Evolutionary conservation across 2,797 vertebrate species (phyloP).

Genomic region (Chanos chanos): DNA sequence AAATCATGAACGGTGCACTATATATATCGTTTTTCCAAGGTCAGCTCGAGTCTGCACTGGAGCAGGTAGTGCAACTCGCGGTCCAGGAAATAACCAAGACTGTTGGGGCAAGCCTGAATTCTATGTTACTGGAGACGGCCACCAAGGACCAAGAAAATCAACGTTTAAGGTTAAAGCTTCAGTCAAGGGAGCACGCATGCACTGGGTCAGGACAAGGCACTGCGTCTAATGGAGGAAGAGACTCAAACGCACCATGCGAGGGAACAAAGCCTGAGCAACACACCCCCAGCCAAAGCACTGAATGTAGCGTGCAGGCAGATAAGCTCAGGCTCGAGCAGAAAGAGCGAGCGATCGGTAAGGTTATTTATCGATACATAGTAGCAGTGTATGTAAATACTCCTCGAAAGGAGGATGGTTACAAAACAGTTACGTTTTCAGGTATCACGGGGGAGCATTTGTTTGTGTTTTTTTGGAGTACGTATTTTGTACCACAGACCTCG

Average conservation of each 20-base stretch:
- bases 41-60: constrained; percentile 76
- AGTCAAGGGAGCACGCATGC: constrained; percentile 48
- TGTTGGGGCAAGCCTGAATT: constrained; percentile 69
- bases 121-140: constrained; percentile 72
- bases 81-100: constrained; percentile 75
- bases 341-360: constrained; percentile 70
- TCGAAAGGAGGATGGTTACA: neutral
- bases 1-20: constrained; percentile 74
- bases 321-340: constrained; percentile 68
- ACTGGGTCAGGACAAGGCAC: constrained; percentile 18
- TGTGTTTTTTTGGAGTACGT: too few species aligned
- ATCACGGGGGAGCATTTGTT: neutral
- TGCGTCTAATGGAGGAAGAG: constrained; percentile 31
- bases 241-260: constrained; percentile 41
- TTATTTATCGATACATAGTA: neutral
- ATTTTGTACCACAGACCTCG: neutral
- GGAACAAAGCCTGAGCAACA: constrained; percentile 56
- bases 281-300: constrained; percentile 47
- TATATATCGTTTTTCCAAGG: constrained; percentile 81
- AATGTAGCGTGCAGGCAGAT: constrained; percentile 48
- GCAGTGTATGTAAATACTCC: neutral
- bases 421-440: too few species aligned
- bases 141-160: constrained; percentile 73
- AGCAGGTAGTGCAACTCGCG: constrained; percentile 77
- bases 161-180: constrained; percentile 59